A percentile compares a stretch with the other conserved stretches of the same genome.
Evolutionary conservation across 2,797 vertebrate species (phyloP).

Genomic region (Spinus olivaceus): DNA sequence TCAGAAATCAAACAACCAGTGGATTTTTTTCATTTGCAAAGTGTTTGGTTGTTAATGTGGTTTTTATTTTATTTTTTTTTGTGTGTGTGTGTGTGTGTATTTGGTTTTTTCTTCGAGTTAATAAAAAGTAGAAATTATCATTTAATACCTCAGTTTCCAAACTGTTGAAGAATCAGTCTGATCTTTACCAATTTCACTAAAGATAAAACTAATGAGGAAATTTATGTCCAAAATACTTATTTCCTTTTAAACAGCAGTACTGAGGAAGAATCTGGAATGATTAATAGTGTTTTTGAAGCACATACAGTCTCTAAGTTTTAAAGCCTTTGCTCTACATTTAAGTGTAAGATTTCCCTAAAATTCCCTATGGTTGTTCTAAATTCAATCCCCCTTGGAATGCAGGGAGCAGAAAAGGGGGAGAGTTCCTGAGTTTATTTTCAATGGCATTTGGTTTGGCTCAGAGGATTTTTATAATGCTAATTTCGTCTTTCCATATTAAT

Average conservation of each 20-base stretch:
- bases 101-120: not conserved
- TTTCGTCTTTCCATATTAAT: slow-evolving; percentile 44
- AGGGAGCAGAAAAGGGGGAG: slow-evolving; percentile 16
- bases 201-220: not conserved
- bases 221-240: not conserved
- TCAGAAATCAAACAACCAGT: not conserved
- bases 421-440: slow-evolving; percentile 53
- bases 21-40: not conserved
- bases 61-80: not conserved
- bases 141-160: not conserved
- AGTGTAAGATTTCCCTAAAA: not conserved
- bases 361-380: slow-evolving; percentile 16
- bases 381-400: slow-evolving; percentile 39
- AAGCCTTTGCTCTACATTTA: not conserved
- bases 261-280: not conserved
- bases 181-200: not conserved
- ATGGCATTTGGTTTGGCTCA: slow-evolving; percentile 24
- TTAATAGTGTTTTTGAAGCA: not conserved
- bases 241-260: not conserved
- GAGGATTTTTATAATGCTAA: slow-evolving; percentile 32
- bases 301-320: not conserved
- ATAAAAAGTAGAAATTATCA: not conserved
- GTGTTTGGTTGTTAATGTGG: not conserved
- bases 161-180: not conserved
- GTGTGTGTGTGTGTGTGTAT: not conserved